Evolutionary conservation across 1,140 invertebrate species (phyloP), one percentile per base, ranked within the genome.

Genomic region (Radopholus similis): DNA sequence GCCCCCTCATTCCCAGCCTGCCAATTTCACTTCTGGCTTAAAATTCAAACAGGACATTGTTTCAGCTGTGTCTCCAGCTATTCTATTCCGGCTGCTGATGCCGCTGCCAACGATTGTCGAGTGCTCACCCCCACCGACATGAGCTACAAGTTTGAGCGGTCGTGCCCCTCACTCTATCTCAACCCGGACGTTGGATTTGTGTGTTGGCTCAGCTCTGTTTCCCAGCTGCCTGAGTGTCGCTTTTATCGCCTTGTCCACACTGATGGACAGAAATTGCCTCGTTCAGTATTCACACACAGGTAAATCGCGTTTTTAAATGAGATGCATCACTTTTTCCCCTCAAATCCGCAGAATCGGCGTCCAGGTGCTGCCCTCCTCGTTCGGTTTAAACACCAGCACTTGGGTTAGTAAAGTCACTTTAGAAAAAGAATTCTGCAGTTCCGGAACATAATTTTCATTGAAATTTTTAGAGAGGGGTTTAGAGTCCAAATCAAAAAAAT

Each of bases 141-240:
- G 68, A 85, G 83, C 32, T 85, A 85, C 68, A 82, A 60, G 60
- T 64, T 38, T 37, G 74, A 80, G 18, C 34, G 76, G 11, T 42
- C 60, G 37, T 55, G 68, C 30, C 32, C 67, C 8, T 18, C n/a
- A 11, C 60, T 77, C 6, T 58, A 68, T 51, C 34, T 77, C 11
- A 74, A 75, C 35, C 77, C 77, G 3, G 77, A 75, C 30, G 28
- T 74, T 21, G 80, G 80, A 78, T 89, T 92, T 81, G 89, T 95
- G 4, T 89, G 90, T 59, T 91, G 93, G 38, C 92, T 91, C 72
- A 95, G 91, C 73, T 93, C 90, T 81, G 90, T 92, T 60, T 88
- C 89, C 79, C 88, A 87, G n/a, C 84, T 89, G 53, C 91, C 91
- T 0, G 87, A 87, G 26, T 92, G 91, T 77, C 88, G 82, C 83